Evolutionary conservation across 1,140 invertebrate genomes (phyloP), one percentile per base, ranked within the genome.

Genomic region (Hesperophylax magnus): DNA sequence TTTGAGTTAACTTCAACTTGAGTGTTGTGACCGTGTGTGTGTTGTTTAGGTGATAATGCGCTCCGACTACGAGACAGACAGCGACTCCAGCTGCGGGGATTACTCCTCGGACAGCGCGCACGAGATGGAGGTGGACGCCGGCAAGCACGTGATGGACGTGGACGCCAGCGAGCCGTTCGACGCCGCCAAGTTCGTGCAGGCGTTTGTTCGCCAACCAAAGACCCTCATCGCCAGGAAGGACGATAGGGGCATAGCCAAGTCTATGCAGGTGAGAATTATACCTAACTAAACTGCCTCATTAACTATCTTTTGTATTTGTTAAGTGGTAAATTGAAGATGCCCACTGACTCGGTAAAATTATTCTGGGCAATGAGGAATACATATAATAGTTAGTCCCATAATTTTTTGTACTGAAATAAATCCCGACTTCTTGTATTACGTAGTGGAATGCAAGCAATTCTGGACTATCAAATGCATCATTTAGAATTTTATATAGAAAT

Each of bases 21-120:
- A 47, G 6, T 47, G 39, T 47, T 47, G 60, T 22, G 67, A 24
- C 58, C 24, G 0, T 31, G 20, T 31, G n/a, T 67, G 6, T 34
- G 5, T 27, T 67, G 15, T 9, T 8, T 18, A 75, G 71, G 71
- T 75, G 53, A 75, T 75, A 15, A 75, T 75, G 71, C 22, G 71
- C 22, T 56, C 71, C 11, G 71, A 75, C 18, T 58, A 56, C 24
- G 53, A 75, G 71, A 56, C 71, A 4, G 82, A 83, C 39, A 78
- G 69, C 9, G 78, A 81, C 47, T 78, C 78, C 27, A 83, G 82
- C 65, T 83, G 79, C 77, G 82, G 82, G 7, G 82, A 83, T 24
- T 83, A 83, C 65, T 83, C 82, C 17, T 81, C 79, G 61, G 82
- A 83, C 34, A 83, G 82, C 54, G 82, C 60, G 52, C 53, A 63